phyloP scores from a whole-genome alignment of 2,113 vertebrate species.

The Syngnathus scovelli region DNA sequence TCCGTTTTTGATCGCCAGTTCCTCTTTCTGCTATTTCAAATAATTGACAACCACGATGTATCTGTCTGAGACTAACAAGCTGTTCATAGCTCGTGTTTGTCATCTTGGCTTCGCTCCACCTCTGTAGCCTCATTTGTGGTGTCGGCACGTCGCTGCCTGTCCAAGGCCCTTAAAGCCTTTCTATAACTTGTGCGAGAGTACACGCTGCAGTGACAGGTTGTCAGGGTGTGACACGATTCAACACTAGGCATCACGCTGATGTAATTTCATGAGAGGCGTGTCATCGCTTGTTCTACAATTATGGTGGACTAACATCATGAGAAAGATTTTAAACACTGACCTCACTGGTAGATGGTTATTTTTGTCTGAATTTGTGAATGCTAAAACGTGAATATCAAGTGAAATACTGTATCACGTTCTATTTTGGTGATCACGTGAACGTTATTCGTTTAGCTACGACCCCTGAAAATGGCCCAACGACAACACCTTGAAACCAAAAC shows the following conservation, averaged over 20 bases:
- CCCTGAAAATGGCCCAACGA: not conserved
- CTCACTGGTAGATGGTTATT: not conserved
- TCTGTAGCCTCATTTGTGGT: not conserved
- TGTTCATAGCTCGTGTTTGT: not conserved
- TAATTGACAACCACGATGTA: not conserved
- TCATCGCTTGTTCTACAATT: not conserved
- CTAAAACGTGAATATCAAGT: no score
- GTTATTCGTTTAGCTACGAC: not conserved
- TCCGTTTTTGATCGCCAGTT: constrained; percentile 1
- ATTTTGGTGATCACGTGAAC: no score
- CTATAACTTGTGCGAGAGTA: not conserved
- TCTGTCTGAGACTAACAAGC: not conserved
- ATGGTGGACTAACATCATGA: not conserved
- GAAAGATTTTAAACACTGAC: not conserved
- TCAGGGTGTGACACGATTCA: not conserved
- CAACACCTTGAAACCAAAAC: not conserved
- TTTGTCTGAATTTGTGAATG: no score
- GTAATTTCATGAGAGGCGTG: not conserved
- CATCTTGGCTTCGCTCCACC: not conserved
- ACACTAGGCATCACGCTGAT: not conserved
- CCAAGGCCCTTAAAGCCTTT: not conserved
- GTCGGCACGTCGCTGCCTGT: constrained; percentile 13
- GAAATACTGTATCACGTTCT: no score
- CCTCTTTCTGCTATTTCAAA: not conserved
- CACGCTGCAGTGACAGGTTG: not conserved